Percentiles rank a stretch among this genome's conserved stretches.
Evolutionary conservation across 2,797 vertebrate genomes (phyloP).

Genomic region (Anableps anableps): DNA sequence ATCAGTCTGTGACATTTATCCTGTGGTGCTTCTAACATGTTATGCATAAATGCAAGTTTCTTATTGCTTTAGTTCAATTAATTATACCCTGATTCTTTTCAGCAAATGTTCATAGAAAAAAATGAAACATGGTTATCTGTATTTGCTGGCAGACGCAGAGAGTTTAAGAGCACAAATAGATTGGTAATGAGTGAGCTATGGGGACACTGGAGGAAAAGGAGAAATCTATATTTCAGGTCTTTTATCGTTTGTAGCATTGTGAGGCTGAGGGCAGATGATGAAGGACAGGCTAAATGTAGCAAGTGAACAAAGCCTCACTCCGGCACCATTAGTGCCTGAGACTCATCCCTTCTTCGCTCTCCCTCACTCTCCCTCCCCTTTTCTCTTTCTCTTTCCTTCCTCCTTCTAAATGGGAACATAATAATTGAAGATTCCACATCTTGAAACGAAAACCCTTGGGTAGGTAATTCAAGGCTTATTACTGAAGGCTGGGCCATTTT

Average conservation of each 20-base stretch:
- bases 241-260: conserved; percentile 79
- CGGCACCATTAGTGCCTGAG: conserved; percentile 81
- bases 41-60: not conserved
- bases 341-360: conserved; percentile 71
- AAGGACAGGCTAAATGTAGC: conserved; percentile 82
- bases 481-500: conserved; percentile 83
- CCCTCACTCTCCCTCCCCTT: conserved; percentile 51
- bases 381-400: conserved; percentile 72
- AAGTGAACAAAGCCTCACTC: conserved; percentile 84
- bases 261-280: conserved; percentile 77
- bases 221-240: conserved; percentile 81
- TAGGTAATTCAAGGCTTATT: conserved; percentile 89
- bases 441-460: conserved; percentile 87
- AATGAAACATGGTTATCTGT: conserved; percentile 39
- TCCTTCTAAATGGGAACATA: conserved; percentile 85
- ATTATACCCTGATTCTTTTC: not conserved
- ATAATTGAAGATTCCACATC: conserved; percentile 88
- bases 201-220: conserved; percentile 36
- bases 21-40: not conserved
- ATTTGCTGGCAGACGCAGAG: conserved; percentile 51
- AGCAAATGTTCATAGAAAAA: not conserved
- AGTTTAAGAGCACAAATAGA: conserved; percentile 53
- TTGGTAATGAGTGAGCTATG: conserved; percentile 53
- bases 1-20: not conserved
- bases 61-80: not conserved